phyloP scores from a whole-genome alignment of 2,797 vertebrate genomes.

The Semotilus atromaculatus region DNA sequence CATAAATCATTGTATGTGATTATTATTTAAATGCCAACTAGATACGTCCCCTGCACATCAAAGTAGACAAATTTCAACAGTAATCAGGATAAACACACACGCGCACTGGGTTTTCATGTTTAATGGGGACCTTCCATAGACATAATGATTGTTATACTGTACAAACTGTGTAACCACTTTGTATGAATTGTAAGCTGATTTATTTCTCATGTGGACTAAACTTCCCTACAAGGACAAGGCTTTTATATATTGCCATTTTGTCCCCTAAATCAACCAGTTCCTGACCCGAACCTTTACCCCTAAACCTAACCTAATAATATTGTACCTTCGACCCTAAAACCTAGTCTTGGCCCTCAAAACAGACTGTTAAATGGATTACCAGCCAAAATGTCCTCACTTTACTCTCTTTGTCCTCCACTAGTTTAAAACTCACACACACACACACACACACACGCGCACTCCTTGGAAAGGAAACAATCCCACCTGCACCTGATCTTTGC shows the following conservation, averaged over 20 bases:
- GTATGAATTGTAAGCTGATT: not conserved
- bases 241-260: not conserved
- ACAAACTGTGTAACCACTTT: not conserved
- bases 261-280: not conserved
- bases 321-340: not conserved
- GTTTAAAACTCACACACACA: not conserved
- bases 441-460: not conserved
- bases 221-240: too few species aligned
- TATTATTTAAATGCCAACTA: not conserved
- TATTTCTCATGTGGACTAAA: not conserved
- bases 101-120: not conserved
- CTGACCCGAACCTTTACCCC: not conserved
- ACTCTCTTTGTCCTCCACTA: not conserved
- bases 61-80: not conserved
- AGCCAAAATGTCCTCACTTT: not conserved
- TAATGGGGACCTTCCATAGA: not conserved
- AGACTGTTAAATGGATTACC: not conserved
- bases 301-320: not conserved
- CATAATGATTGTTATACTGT: too few species aligned
- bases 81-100: not conserved
- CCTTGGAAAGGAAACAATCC: slow-evolving; percentile 10
- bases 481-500: slow-evolving; percentile 46
- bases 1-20: not conserved
- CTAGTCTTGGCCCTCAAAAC: not conserved
- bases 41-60: not conserved